Conservation (phyloP, 1,140 invertebrate species). For the Tyrophagus putrescentiae region DNA sequence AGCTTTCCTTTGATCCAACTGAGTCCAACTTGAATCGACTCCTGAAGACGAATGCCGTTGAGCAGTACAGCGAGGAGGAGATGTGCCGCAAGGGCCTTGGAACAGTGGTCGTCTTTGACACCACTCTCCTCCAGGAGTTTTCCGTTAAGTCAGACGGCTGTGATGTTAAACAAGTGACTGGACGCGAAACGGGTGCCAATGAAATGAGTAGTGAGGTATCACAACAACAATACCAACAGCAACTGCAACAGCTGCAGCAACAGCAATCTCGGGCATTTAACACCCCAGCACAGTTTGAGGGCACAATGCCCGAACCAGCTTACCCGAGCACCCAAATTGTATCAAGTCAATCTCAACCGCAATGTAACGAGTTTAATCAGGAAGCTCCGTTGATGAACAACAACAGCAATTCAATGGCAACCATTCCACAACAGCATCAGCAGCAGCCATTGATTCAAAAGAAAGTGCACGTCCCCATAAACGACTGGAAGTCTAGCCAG, state of each 20-base stretch:
- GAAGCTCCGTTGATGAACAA: too few relatives aligned
- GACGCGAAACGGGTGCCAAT: neutral
- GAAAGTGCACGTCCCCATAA: slow-evolving; percentile 14
- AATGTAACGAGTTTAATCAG: too few relatives aligned
- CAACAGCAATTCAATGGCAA: too few relatives aligned
- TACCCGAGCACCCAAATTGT: too few relatives aligned
- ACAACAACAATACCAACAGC: neutral
- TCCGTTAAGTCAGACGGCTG: slow-evolving; percentile 7
- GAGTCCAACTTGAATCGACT: slow-evolving; percentile 11
- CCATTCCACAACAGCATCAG: too few relatives aligned
- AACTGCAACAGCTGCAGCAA: too few relatives aligned
- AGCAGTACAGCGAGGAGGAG: neutral
- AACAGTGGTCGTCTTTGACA: slow-evolving; percentile 13
- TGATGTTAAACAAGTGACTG: neutral
- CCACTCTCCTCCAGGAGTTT: slow-evolving; percentile 15
- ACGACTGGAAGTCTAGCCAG: slow-evolving; percentile 14
- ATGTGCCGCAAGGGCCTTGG: slow-evolving; percentile 8
- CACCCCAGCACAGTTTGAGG: too few relatives aligned
- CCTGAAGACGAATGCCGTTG: neutral
- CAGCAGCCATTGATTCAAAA: neutral
- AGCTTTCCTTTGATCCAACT: neutral
- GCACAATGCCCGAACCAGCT: too few relatives aligned
- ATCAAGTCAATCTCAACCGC: too few relatives aligned
- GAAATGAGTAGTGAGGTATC: too few relatives aligned
- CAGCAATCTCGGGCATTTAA: too few relatives aligned